phyloP scores from a whole-genome alignment of 1,140 invertebrate species.

The Anastrepha ludens region DNA sequence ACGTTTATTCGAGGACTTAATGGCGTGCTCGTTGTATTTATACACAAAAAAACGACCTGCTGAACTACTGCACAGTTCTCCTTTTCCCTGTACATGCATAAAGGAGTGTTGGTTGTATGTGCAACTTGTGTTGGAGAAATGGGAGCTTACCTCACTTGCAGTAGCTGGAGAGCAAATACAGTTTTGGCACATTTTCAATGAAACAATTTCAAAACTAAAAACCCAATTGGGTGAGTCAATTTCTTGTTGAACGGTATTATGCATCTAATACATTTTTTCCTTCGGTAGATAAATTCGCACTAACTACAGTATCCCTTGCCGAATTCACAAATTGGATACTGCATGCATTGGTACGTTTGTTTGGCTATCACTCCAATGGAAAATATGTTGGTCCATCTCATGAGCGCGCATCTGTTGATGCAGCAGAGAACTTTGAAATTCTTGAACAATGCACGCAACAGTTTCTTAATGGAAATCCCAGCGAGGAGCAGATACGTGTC shows the following conservation, averaged over 20 bases:
- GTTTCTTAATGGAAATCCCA: constrained; percentile 65
- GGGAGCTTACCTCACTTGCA: neutral
- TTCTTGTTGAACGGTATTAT: neutral
- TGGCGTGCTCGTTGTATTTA: constrained; percentile 62
- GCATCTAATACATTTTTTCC: neutral
- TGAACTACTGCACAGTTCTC: constrained; percentile 64
- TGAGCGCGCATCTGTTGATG: constrained; percentile 17
- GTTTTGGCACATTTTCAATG: constrained; percentile 67
- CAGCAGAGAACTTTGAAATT: constrained; percentile 58
- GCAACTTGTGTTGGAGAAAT: constrained; percentile 56
- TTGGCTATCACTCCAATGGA: constrained; percentile 58
- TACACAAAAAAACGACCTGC: constrained; percentile 62
- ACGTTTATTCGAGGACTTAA: constrained; percentile 63
- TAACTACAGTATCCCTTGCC: constrained; percentile 43
- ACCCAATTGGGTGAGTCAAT: constrained; percentile 54
- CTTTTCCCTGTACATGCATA: constrained; percentile 69
- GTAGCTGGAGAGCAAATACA: neutral
- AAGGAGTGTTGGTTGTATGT: constrained; percentile 70
- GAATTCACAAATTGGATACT: constrained; percentile 60
- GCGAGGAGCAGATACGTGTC: constrained; percentile 68
- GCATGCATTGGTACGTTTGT: constrained; percentile 56
- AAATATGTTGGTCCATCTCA: constrained; percentile 52
- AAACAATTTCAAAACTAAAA: constrained; percentile 63
- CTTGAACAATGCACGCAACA: constrained; percentile 59
- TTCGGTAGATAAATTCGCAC: constrained; percentile 43